Conservation (phyloP, 2,888 invertebrate species). For the Capitulum mitella region DNA sequence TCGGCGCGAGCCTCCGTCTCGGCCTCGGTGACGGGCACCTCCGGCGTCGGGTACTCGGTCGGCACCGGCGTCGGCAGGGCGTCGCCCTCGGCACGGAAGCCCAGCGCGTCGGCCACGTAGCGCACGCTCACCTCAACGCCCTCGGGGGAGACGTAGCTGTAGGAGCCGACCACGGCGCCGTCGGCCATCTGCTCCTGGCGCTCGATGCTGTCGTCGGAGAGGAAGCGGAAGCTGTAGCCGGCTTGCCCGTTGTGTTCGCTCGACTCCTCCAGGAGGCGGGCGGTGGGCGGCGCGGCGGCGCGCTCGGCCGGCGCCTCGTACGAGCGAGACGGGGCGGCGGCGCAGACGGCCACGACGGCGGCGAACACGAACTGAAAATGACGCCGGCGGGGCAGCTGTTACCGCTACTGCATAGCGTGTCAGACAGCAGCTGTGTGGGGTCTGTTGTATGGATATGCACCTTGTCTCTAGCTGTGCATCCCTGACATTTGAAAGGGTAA, state of each 20-base stretch:
- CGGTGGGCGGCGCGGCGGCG: background rate
- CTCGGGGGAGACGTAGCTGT: background rate
- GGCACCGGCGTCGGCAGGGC: constrained; percentile 10
- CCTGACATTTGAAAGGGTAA: too few species aligned
- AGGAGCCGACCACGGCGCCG: background rate
- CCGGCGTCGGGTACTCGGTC: constrained; percentile 19
- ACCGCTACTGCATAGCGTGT: too few species aligned
- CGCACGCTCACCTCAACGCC: background rate
- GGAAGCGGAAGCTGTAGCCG: background rate
- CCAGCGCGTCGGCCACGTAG: background rate
- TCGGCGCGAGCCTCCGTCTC: background rate
- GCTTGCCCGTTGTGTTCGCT: background rate
- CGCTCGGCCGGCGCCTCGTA: background rate
- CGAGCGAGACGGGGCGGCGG: background rate
- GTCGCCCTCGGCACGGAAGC: constrained; percentile 2
- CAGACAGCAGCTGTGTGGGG: too few species aligned
- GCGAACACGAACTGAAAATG: background rate
- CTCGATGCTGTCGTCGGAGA: background rate
- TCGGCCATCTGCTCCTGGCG: background rate
- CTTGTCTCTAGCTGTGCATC: too few species aligned
- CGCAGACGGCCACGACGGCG: background rate
- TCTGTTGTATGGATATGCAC: too few species aligned
- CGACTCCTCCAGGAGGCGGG: background rate
- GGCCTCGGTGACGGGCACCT: background rate
- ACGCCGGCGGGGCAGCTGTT: too few species aligned